These are phyloP conservation scores for Caranx ignobilis DNA, from an alignment of 2,113 vertebrate species.

Conservation along the genomic window DNA sequence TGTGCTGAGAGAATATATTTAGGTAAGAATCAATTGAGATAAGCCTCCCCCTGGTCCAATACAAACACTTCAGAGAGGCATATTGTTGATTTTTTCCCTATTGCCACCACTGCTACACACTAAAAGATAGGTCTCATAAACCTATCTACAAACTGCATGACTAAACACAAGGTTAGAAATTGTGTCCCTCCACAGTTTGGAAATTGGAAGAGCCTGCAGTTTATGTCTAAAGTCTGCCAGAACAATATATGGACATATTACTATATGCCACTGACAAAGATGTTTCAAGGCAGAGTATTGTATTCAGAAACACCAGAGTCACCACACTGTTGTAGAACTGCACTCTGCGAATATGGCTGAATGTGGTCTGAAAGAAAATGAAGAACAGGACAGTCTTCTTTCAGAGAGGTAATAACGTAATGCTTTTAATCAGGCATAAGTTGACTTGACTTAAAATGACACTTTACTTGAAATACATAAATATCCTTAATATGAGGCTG, in stretches of 20 bases:
- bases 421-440: conserved; percentile 26
- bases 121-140: conserved; percentile 8
- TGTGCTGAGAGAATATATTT: conserved; percentile 34
- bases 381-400: conserved; percentile 22
- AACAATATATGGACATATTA: conserved; percentile 1
- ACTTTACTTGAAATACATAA: conserved; percentile 10
- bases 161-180: not conserved
- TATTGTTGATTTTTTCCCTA: not conserved
- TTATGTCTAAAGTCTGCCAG: not conserved
- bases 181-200: not conserved
- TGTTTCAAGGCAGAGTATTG: not conserved
- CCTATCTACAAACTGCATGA: not conserved
- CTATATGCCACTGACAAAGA: conserved; percentile 3
- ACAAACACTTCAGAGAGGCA: not conserved
- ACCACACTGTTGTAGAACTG: conserved; percentile 28
- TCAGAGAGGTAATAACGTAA: not conserved
- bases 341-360: conserved; percentile 13
- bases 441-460: conserved; percentile 35
- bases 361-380: conserved; percentile 13
- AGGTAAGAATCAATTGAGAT: conserved; percentile 29
- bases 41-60: not conserved
- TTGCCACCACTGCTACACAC: not conserved
- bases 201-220: not conserved
- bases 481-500: conserved; percentile 13
- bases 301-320: conserved; percentile 30